phyloP scores from a whole-genome alignment of 2,888 invertebrate genomes.

The Xanthorhoe spadicearia region DNA sequence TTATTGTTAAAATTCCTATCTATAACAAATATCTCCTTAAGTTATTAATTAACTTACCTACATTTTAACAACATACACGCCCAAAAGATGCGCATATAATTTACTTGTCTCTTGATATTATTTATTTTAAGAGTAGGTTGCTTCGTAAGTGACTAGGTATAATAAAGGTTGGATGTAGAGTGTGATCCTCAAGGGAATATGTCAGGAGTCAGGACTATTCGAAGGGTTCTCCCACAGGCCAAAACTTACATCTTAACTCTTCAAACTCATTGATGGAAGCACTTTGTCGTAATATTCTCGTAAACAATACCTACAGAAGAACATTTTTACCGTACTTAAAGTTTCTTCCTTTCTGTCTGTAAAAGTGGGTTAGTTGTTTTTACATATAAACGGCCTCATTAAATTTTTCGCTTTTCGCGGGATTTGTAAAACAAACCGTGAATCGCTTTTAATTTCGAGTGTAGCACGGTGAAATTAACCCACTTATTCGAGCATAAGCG shows the following conservation, averaged over 20 bases:
- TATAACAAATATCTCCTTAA: background rate
- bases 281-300: conserved; percentile 48
- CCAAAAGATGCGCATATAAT: background rate
- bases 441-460: conserved; percentile 50
- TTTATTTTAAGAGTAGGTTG: background rate
- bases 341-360: conserved; percentile 1
- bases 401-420: conserved; percentile 28
- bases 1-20: too few species aligned
- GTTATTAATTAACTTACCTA: background rate
- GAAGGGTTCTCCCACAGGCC: conserved; percentile 62
- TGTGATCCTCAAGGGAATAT: conserved; percentile 54
- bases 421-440: conserved; percentile 40
- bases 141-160: conserved; percentile 4
- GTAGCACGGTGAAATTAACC: conserved; percentile 49
- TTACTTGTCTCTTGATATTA: background rate
- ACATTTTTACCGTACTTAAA: conserved; percentile 15
- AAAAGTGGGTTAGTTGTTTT: conserved; percentile 11
- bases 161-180: conserved; percentile 51
- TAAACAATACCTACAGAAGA: conserved; percentile 44
- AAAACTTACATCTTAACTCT: conserved; percentile 64
- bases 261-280: conserved; percentile 62
- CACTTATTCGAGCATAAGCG: conserved; percentile 54
- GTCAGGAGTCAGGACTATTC: conserved; percentile 54
- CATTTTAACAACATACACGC: background rate
- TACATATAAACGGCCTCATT: conserved; percentile 17